Evolutionary conservation across 2,797 vertebrate genomes (phyloP).

Genomic region (Epinephelus coioides): DNA sequence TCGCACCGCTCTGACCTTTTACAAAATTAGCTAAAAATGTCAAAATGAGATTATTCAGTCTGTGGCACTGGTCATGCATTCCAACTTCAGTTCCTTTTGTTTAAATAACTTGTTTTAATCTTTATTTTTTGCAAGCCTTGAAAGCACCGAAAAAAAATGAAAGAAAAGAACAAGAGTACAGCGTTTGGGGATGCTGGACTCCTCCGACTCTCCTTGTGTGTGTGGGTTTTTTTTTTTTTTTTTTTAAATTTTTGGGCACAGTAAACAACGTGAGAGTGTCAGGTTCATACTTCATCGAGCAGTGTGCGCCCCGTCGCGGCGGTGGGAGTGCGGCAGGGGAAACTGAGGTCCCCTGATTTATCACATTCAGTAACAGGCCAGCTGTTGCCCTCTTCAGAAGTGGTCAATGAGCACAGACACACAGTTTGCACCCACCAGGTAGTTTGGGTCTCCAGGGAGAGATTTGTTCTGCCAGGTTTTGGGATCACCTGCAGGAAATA

Average conservation of each 20-base stretch:
- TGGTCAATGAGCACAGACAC: slow-evolving; percentile 99
- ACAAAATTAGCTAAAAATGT: slow-evolving; percentile 83
- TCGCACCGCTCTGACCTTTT: slow-evolving; percentile 66
- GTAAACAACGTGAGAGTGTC: slow-evolving; percentile 86
- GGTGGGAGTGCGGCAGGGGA: slow-evolving; percentile 55
- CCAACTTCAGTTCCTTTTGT: slow-evolving; percentile 88
- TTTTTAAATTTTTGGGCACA: slow-evolving; percentile 66
- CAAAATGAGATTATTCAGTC: slow-evolving; percentile 83
- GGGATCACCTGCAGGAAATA: slow-evolving; percentile 92
- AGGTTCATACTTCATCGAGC: slow-evolving; percentile 89
- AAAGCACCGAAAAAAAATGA: slow-evolving; percentile 85
- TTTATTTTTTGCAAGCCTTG: slow-evolving; percentile 90
- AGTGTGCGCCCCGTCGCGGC: slow-evolving; percentile 76
- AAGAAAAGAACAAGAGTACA: slow-evolving; percentile 65
- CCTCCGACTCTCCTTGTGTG: slow-evolving; percentile 64
- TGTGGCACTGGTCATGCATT: slow-evolving; percentile 89
- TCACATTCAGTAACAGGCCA: slow-evolving; percentile 93
- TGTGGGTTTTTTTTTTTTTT: slow-evolving; percentile 14
- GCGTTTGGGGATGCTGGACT: slow-evolving; percentile 70
- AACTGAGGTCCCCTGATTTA: slow-evolving; percentile 55
- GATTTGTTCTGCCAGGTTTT: slow-evolving; percentile 99
- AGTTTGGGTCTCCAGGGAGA: slow-evolving; percentile 99
- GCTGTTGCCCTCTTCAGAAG: slow-evolving; percentile 95
- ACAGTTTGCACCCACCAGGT: slow-evolving; percentile 99
- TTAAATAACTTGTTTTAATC: slow-evolving; percentile 80